Evolutionary conservation across 2,113 vertebrate genomes (phyloP).

Genomic region (Serilophus lunatus): DNA sequence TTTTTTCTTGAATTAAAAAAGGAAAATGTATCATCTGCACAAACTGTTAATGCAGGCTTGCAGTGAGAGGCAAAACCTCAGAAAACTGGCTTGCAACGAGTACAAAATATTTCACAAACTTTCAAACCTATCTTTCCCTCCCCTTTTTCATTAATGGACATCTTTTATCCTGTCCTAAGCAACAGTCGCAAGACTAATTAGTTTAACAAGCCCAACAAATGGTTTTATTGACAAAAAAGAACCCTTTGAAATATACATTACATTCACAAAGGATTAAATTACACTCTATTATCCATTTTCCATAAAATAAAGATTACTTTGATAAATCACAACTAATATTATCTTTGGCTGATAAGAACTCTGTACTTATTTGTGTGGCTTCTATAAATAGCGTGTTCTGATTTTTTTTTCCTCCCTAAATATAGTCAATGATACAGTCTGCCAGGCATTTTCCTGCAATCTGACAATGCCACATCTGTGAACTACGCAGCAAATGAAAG

Average conservation of each 20-base stretch:
- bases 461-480: constrained; percentile 57
- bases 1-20: neutral
- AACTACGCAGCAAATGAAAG: constrained; percentile 51
- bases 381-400: constrained; percentile 67
- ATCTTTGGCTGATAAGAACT: constrained; percentile 61
- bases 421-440: constrained; percentile 54
- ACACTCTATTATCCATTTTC: constrained; percentile 45
- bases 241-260: constrained; percentile 60
- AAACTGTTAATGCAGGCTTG: neutral
- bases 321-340: constrained; percentile 61
- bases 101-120: constrained; percentile 37
- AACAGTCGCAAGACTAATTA: constrained; percentile 45
- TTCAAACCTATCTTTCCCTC: neutral
- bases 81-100: neutral
- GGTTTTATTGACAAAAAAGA: constrained; percentile 45
- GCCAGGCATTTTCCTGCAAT: constrained; percentile 63
- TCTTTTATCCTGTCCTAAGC: constrained; percentile 48
- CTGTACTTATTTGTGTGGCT: constrained; percentile 19
- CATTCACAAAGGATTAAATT: constrained; percentile 55
- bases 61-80: neutral
- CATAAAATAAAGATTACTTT: constrained; percentile 55
- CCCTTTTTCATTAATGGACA: neutral
- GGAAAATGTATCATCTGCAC: neutral
- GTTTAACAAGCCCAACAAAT: constrained; percentile 53
- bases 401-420: constrained; percentile 49